A percentile compares a stretch with the other conserved stretches of the same genome.
These are phyloP conservation scores for Proales similis DNA, from an alignment of 1,140 invertebrate species.

Conservation along the genomic window DNA sequence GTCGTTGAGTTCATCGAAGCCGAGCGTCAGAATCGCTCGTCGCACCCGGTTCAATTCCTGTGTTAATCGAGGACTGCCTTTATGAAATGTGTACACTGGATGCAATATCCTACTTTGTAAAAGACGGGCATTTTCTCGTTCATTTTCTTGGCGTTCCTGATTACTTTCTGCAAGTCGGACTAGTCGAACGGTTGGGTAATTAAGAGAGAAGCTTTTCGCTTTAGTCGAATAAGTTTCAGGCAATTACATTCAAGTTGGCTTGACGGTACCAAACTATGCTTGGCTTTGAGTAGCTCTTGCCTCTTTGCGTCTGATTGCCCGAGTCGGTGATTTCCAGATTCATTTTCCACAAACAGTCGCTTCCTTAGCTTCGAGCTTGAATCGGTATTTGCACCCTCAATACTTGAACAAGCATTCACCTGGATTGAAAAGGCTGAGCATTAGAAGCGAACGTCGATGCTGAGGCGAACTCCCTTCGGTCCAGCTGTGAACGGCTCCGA, in stretches of 20 bases:
- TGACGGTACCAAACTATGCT: constrained; percentile 31
- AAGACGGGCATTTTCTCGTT: constrained; percentile 36
- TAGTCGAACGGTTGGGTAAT: no score
- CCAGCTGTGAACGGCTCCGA: constrained; percentile 19
- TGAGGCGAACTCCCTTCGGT: background rate
- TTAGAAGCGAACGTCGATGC: background rate
- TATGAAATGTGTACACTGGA: constrained; percentile 1
- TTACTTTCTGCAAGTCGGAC: constrained; percentile 34
- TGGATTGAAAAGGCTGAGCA: constrained; percentile 16
- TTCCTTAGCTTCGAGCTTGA: background rate
- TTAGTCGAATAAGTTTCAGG: no score
- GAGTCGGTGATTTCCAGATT: background rate
- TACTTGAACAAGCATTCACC: constrained; percentile 1
- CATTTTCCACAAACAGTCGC: background rate
- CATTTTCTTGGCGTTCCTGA: constrained; percentile 34
- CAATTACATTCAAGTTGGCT: constrained; percentile 7
- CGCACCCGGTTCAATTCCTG: constrained; percentile 22
- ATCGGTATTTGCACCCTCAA: background rate
- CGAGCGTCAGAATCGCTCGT: constrained; percentile 16
- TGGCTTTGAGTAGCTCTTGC: constrained; percentile 17
- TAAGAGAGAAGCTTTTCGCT: no score
- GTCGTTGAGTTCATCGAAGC: constrained; percentile 8
- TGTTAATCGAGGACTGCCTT: background rate
- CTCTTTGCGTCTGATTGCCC: background rate
- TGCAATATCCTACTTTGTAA: constrained; percentile 16